A percentile compares a stretch with the other conserved stretches of the same genome.
These are phyloP conservation scores for Drosophila baimaii DNA, from an alignment of 1,140 invertebrate species.

Conservation along the genomic window DNA sequence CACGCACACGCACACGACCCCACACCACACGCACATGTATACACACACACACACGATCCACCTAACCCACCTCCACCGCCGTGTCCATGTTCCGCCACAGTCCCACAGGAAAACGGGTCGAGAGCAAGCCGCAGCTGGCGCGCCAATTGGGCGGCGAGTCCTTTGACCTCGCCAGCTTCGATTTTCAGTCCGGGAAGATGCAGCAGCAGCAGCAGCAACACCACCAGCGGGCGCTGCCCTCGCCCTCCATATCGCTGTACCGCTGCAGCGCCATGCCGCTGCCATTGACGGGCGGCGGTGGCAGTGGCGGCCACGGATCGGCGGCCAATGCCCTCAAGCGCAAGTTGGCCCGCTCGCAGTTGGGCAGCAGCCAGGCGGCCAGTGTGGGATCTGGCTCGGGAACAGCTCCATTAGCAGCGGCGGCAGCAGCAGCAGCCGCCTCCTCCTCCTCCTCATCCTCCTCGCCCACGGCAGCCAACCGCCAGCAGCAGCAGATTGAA, in stretches of 20 bases:
- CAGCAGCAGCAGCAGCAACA: slow-evolving; percentile 68
- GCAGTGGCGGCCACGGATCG: slow-evolving; percentile 39
- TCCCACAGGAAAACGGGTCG: slow-evolving; percentile 89
- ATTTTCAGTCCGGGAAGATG: slow-evolving; percentile 92
- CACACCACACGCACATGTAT: slow-evolving; percentile 31
- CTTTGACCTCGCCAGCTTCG: slow-evolving; percentile 92
- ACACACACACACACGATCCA: slow-evolving; percentile 37
- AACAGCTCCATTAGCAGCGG: slow-evolving; percentile 31
- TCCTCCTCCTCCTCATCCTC: slow-evolving; percentile 16
- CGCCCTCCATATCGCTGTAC: slow-evolving; percentile 78
- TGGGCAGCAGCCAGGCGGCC: slow-evolving; percentile 12
- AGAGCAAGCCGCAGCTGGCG: slow-evolving; percentile 89
- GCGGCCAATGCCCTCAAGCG: slow-evolving; percentile 63
- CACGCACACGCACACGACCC: slow-evolving; percentile 30
- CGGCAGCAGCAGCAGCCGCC: slow-evolving; percentile 27
- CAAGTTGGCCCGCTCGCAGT: slow-evolving; percentile 67
- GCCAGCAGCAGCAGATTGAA: slow-evolving; percentile 78
- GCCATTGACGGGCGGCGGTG: slow-evolving; percentile 36
- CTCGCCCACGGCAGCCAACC: slow-evolving; percentile 37
- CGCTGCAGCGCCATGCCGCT: slow-evolving; percentile 68
- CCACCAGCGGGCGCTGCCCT: slow-evolving; percentile 76
- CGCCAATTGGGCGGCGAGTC: slow-evolving; percentile 86
- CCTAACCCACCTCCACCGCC: slow-evolving; percentile 52
- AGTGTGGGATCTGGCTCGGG: slow-evolving; percentile 27
- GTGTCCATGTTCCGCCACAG: slow-evolving; percentile 54